A percentile compares a stretch with the other conserved stretches of the same genome.
Evolutionary conservation across 2,113 vertebrate genomes (phyloP).

Genomic region (Struthidea cinerea): DNA sequence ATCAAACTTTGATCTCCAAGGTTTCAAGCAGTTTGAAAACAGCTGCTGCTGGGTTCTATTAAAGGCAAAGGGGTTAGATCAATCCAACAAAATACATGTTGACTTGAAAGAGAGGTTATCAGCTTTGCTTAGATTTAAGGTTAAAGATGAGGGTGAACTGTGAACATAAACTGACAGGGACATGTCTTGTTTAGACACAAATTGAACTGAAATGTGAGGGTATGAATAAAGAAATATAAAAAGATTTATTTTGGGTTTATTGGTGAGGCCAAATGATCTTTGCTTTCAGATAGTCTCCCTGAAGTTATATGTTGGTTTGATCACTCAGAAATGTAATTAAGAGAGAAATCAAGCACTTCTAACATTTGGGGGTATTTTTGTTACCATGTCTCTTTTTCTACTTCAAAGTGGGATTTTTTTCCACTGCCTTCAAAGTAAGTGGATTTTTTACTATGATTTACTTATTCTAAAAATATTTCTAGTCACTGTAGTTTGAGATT

Average conservation of each 20-base stretch:
- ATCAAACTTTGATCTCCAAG: conserved; percentile 8
- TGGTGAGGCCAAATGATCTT: background rate
- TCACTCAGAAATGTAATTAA: background rate
- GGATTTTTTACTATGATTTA: background rate
- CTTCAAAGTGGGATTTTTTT: background rate
- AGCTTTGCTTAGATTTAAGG: background rate
- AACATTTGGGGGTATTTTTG: background rate
- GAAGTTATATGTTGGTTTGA: background rate
- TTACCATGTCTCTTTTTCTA: background rate
- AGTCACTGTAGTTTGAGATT: background rate
- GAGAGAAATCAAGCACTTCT: background rate
- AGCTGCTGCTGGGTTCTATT: background rate
- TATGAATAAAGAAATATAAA: background rate
- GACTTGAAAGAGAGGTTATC: conserved; percentile 12
- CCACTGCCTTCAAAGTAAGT: background rate
- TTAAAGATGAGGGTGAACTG: background rate
- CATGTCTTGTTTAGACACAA: background rate
- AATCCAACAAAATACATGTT: background rate
- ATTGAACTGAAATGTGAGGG: background rate
- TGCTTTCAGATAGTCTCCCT: background rate
- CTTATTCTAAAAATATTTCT: background rate
- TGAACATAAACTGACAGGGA: background rate
- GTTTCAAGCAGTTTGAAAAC: background rate
- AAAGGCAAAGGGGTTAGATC: background rate
- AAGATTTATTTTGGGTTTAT: background rate